A percentile compares a stretch with the other conserved stretches of the same genome.
These are phyloP conservation scores for Cricetomys ansorgei DNA, from an alignment of 2,113 vertebrate species.

Conservation along the genomic window DNA sequence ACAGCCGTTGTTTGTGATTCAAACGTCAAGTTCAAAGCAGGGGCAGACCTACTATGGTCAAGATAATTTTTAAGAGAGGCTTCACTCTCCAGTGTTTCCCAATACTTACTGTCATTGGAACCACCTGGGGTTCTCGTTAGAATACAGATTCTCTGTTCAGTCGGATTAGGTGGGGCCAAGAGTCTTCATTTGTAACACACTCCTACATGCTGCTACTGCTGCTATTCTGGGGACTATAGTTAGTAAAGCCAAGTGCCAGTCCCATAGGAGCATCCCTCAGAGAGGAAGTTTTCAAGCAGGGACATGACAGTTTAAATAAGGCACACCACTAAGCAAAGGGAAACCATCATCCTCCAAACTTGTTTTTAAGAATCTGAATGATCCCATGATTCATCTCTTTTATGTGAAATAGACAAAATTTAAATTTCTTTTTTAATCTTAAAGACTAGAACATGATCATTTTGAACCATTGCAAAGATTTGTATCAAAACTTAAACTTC, in stretches of 20 bases:
- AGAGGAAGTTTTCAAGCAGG: neutral
- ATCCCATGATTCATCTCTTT: neutral
- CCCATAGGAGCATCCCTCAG: neutral
- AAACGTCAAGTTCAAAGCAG: neutral
- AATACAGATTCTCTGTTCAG: neutral
- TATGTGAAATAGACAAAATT: neutral
- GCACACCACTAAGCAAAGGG: neutral
- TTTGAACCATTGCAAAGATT: neutral
- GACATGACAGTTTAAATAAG: neutral
- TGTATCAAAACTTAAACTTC: neutral
- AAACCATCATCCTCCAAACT: neutral
- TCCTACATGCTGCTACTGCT: neutral
- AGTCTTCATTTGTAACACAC: neutral
- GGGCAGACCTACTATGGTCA: neutral
- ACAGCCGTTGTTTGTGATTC: neutral
- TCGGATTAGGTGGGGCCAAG: rapidly evolving
- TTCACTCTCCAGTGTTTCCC: neutral
- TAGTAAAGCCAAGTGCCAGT: neutral
- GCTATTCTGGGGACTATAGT: neutral
- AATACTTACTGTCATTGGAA: neutral
- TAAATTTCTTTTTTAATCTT: constrained; percentile 6
- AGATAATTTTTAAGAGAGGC: neutral
- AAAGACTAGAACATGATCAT: neutral
- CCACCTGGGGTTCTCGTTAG: neutral
- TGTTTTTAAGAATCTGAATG: neutral